A percentile compares a stretch with the other conserved stretches of the same genome.
Conservation (phyloP, 1,140 invertebrate species). For the Drosophila ironensis region DNA sequence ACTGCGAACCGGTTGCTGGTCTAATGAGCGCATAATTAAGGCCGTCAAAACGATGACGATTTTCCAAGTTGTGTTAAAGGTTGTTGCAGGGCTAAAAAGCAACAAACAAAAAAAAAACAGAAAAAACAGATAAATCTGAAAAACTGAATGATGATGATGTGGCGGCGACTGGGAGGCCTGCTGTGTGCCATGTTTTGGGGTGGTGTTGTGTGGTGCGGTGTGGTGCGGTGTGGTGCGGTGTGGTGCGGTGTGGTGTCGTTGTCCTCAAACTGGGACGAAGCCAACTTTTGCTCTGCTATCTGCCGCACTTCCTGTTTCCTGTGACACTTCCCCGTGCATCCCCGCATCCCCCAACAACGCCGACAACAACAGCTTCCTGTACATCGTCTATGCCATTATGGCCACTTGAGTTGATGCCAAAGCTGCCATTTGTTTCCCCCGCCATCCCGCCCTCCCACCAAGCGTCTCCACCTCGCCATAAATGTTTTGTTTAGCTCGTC, state of each 20-base stretch:
- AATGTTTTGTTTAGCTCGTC: slow-evolving; percentile 55
- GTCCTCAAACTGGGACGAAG: slow-evolving; percentile 51
- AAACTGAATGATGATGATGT: too few relatives aligned
- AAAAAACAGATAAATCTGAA: not conserved
- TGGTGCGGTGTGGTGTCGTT: slow-evolving; percentile 28
- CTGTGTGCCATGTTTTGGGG: not conserved
- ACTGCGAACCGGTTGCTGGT: not conserved
- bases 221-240: not conserved
- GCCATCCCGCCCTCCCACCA: too few relatives aligned
- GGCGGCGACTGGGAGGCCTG: too few relatives aligned
- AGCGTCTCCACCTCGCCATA: slow-evolving; percentile 37
- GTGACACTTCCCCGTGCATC: slow-evolving; percentile 63
- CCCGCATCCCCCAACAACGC: slow-evolving; percentile 9
- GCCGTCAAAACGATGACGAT: not conserved
- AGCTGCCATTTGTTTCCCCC: slow-evolving; percentile 58
- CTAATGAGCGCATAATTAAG: slow-evolving; percentile 61
- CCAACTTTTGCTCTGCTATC: slow-evolving; percentile 66
- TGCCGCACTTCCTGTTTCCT: slow-evolving; percentile 76
- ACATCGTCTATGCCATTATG: slow-evolving; percentile 77
- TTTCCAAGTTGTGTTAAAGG: slow-evolving; percentile 13
- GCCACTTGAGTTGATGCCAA: slow-evolving; percentile 75
- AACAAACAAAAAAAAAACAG: not conserved
- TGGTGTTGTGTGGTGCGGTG: not conserved
- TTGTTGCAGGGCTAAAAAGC: too few relatives aligned
- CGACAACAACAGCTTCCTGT: slow-evolving; percentile 56